Percentiles rank a stretch among this genome's conserved stretches.
Conservation (phyloP, 2,113 vertebrate species). For the Gavialis gangeticus region DNA sequence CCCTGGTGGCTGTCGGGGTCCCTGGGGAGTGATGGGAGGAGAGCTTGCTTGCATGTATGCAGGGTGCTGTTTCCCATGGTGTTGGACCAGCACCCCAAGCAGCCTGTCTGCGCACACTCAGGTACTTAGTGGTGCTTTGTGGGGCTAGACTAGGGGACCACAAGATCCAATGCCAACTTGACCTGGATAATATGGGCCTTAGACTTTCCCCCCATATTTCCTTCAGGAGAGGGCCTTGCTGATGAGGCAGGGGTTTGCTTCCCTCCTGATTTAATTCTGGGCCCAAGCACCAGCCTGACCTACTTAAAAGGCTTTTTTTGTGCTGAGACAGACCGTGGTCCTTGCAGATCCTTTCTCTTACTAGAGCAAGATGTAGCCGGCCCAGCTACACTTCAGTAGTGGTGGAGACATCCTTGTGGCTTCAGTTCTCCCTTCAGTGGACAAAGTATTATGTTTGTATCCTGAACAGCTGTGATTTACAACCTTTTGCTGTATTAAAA, state of each 20-base stretch:
- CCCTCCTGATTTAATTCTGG: not conserved
- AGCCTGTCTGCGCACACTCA: not conserved
- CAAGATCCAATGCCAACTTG: not conserved
- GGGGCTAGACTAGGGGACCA: too few species aligned
- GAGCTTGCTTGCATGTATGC: not conserved
- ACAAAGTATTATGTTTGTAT: rapidly evolving
- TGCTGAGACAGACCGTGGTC: not conserved
- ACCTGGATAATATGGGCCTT: not conserved
- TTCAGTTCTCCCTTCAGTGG: not conserved
- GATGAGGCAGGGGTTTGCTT: rapidly evolving
- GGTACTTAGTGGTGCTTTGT: not conserved
- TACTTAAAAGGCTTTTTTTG: not conserved
- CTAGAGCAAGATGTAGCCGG: not conserved
- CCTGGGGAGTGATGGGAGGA: not conserved
- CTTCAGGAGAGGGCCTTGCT: not conserved
- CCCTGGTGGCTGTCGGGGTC: rapidly evolving
- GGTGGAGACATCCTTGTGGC: not conserved
- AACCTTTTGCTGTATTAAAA: not conserved
- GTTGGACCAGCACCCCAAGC: not conserved
- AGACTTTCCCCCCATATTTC: not conserved
- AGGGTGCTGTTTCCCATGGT: not conserved
- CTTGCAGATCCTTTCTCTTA: not conserved
- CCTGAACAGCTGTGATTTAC: not conserved
- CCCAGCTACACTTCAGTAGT: not conserved
- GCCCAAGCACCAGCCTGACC: not conserved